These are phyloP conservation scores for Dendrolimus pini DNA, from an alignment of 2,888 invertebrate species.

Conservation along the genomic window DNA sequence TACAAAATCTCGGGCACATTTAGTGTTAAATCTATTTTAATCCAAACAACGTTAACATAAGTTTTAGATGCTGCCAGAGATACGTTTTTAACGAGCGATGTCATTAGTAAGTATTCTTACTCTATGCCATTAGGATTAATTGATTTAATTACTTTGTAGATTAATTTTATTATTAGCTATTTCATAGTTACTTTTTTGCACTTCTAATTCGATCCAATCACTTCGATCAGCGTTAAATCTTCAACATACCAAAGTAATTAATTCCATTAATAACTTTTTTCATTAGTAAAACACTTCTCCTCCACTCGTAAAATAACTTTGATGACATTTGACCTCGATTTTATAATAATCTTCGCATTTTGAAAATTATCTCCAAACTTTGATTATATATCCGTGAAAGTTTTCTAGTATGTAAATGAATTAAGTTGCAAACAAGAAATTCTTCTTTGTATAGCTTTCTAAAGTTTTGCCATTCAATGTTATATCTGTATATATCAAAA, in stretches of 20 bases:
- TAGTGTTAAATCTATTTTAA: too few relatives aligned
- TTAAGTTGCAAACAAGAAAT: slow-evolving; percentile 1
- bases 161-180: too few relatives aligned
- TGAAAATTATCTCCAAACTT: slow-evolving; percentile 1
- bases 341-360: background rate
- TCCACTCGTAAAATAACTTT: background rate
- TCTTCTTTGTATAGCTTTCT: slow-evolving; percentile 3
- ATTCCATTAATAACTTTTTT: slow-evolving; percentile 1
- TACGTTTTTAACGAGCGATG: too few relatives aligned
- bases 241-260: slow-evolving; percentile 5
- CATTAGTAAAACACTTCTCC: background rate
- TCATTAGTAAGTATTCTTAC: too few relatives aligned
- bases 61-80: too few relatives aligned
- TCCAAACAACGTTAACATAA: too few relatives aligned
- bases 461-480: background rate
- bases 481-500: background rate
- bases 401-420: slow-evolving; percentile 1
- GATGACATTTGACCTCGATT: background rate
- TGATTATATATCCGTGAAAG: slow-evolving; percentile 1
- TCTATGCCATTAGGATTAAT: too few relatives aligned
- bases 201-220: too few relatives aligned
- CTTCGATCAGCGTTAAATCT: too few relatives aligned
- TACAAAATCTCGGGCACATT: too few relatives aligned
- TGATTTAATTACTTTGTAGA: too few relatives aligned
- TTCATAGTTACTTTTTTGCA: too few relatives aligned